A percentile compares a stretch with the other conserved stretches of the same genome.
Conservation (phyloP, 2,888 invertebrate species). For the Entomobrya proxima region DNA sequence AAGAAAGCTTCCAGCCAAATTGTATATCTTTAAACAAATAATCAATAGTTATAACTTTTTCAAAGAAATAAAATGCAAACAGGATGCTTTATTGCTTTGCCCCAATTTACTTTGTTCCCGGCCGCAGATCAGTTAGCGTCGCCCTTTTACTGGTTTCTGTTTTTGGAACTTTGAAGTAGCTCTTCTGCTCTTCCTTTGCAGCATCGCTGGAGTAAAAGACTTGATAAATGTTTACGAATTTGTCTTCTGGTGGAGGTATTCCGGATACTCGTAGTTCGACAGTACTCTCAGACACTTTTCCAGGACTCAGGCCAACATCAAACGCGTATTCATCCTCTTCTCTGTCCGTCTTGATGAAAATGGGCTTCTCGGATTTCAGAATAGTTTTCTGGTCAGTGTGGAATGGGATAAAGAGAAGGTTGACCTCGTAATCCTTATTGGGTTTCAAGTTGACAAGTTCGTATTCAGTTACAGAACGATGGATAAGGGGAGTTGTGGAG, state of each 20-base stretch:
- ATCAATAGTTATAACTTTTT: neutral
- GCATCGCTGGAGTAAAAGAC: slow-evolving; percentile 88
- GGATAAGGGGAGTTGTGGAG: slow-evolving; percentile 89
- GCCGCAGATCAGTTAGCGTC: slow-evolving; percentile 83
- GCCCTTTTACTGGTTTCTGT: slow-evolving; percentile 84
- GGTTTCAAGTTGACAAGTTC: slow-evolving; percentile 87
- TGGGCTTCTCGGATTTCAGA: slow-evolving; percentile 84
- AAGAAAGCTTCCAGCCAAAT: slow-evolving; percentile 93
- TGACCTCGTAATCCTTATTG: slow-evolving; percentile 88
- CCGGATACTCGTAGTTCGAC: slow-evolving; percentile 90
- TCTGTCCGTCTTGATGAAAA: slow-evolving; percentile 85
- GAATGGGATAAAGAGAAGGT: slow-evolving; percentile 89
- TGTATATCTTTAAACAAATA: slow-evolving; percentile 82
- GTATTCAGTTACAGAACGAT: slow-evolving; percentile 87
- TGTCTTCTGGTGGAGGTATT: slow-evolving; percentile 91
- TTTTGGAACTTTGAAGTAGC: slow-evolving; percentile 86
- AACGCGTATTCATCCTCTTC: slow-evolving; percentile 90
- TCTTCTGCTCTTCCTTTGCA: slow-evolving; percentile 82
- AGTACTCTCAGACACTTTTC: slow-evolving; percentile 85
- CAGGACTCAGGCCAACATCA: slow-evolving; percentile 86
- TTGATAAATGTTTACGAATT: slow-evolving; percentile 92
- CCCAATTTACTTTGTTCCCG: slow-evolving; percentile 81
- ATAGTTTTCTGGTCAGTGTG: slow-evolving; percentile 86
- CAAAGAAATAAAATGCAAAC: neutral
- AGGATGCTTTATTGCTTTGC: neutral